These are phyloP conservation scores for Heteromyza rotundicornis DNA, from an alignment of 2,888 invertebrate species.

Conservation along the genomic window DNA sequence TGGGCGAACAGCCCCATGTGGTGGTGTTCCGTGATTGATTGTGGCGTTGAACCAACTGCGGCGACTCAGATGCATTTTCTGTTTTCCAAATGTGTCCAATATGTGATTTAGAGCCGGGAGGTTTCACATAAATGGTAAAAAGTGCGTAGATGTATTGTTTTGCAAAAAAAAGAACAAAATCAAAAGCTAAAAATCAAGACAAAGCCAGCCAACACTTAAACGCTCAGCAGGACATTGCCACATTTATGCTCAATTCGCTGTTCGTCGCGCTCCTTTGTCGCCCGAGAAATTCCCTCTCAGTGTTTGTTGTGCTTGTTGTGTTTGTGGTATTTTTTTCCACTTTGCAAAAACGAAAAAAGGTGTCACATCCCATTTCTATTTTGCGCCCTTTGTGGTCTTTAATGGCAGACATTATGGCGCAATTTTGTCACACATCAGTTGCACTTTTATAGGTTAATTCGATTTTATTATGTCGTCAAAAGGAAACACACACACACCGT, in stretches of 20 bases:
- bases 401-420: slow-evolving; percentile 50
- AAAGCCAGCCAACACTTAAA: slow-evolving; percentile 46
- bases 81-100: slow-evolving; percentile 3
- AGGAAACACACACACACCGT: slow-evolving; percentile 17
- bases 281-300: slow-evolving; percentile 28
- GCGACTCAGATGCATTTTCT: slow-evolving; percentile 14
- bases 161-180: background rate
- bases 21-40: slow-evolving; percentile 45
- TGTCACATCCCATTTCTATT: too few species aligned
- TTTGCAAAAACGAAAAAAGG: slow-evolving; percentile 9
- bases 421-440: slow-evolving; percentile 49
- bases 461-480: slow-evolving; percentile 52
- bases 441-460: slow-evolving; percentile 59
- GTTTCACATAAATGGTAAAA: background rate
- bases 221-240: slow-evolving; percentile 42
- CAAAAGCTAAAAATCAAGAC: slow-evolving; percentile 29
- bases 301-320: slow-evolving; percentile 8
- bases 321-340: background rate
- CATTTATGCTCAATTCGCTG: background rate
- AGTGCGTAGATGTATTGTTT: background rate
- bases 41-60: slow-evolving; percentile 36
- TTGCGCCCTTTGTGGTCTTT: too few species aligned
- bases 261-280: slow-evolving; percentile 44
- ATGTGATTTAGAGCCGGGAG: slow-evolving; percentile 3
- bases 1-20: slow-evolving; percentile 54